Percentiles rank a stretch among this genome's conserved stretches.
phyloP scores from a whole-genome alignment of 2,888 invertebrate genomes.

The Labia minor region DNA sequence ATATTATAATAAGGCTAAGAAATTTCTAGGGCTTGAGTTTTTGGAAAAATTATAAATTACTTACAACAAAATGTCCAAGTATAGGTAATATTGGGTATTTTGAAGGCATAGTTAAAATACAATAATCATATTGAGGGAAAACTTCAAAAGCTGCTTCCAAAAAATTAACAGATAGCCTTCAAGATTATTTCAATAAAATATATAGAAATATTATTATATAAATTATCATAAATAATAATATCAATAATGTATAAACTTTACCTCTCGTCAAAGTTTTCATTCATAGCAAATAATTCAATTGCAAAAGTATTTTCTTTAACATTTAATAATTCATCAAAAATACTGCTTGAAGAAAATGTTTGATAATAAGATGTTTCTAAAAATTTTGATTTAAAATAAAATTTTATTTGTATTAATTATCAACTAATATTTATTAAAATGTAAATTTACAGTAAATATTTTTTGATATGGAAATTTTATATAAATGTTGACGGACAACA shows the following conservation, averaged over 20 bases:
- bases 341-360: background rate
- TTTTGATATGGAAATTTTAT: too few relatives aligned
- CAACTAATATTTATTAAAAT: too few relatives aligned
- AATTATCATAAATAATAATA: too few relatives aligned
- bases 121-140: conserved; percentile 53
- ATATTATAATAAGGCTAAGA: too few relatives aligned
- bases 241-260: too few relatives aligned
- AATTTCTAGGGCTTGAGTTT: too few relatives aligned
- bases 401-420: too few relatives aligned
- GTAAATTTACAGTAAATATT: too few relatives aligned
- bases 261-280: conserved; percentile 44
- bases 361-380: background rate
- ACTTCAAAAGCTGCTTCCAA: conserved; percentile 55
- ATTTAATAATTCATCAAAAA: conserved; percentile 16
- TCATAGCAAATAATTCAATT: conserved; percentile 49
- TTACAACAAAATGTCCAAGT: conserved; percentile 48
- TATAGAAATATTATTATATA: background rate
- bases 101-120: conserved; percentile 47
- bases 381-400: too few relatives aligned
- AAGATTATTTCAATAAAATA: background rate
- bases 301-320: conserved; percentile 50
- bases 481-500: too few relatives aligned
- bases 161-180: conserved; percentile 39
- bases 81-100: conserved; percentile 42
- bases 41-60: conserved; percentile 21